Conservation (phyloP, 2,797 vertebrate species). For the Helostoma temminkii region DNA sequence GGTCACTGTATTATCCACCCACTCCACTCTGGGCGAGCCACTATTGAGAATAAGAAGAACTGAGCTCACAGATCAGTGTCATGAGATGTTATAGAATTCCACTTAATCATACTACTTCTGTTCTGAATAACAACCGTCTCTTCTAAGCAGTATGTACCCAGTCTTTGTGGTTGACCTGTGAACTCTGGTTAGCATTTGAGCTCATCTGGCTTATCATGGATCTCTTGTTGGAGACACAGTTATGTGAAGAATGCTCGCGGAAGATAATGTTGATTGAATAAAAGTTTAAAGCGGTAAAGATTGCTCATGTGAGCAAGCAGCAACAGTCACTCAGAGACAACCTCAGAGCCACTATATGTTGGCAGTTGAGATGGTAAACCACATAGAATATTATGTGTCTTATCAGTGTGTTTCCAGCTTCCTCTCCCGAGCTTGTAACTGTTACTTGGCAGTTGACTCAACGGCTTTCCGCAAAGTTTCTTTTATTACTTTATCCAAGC, state of each 20-base stretch:
- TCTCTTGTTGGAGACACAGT: slow-evolving; percentile 7
- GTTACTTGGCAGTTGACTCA: slow-evolving; percentile 18
- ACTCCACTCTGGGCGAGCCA: slow-evolving; percentile 4
- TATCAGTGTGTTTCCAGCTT: slow-evolving; percentile 66
- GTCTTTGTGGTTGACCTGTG: slow-evolving; percentile 17
- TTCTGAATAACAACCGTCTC: no score
- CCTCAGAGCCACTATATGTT: slow-evolving; percentile 2
- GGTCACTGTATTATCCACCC: slow-evolving; percentile 1
- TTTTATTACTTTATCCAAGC: slow-evolving; percentile 14
- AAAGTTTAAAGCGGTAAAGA: slow-evolving; percentile 35
- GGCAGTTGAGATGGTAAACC: slow-evolving; percentile 56
- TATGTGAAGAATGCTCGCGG: slow-evolving; percentile 37
- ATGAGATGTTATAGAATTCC: slow-evolving; percentile 50
- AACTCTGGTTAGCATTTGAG: slow-evolving; percentile 1
- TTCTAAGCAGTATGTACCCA: neutral
- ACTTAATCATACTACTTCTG: slow-evolving; percentile 6
- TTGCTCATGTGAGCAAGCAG: slow-evolving; percentile 31
- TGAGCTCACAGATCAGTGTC: slow-evolving; percentile 46
- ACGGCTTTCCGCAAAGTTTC: slow-evolving; percentile 7
- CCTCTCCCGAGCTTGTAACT: slow-evolving; percentile 30
- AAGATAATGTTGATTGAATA: slow-evolving; percentile 27
- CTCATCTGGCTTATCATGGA: slow-evolving; percentile 14
- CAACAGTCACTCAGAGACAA: slow-evolving; percentile 7
- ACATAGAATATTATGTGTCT: neutral
- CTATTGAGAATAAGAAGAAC: neutral